Percentiles rank a stretch among this genome's conserved stretches.
phyloP scores from a whole-genome alignment of 2,888 invertebrate genomes.

The Eupithecia insigniata region DNA sequence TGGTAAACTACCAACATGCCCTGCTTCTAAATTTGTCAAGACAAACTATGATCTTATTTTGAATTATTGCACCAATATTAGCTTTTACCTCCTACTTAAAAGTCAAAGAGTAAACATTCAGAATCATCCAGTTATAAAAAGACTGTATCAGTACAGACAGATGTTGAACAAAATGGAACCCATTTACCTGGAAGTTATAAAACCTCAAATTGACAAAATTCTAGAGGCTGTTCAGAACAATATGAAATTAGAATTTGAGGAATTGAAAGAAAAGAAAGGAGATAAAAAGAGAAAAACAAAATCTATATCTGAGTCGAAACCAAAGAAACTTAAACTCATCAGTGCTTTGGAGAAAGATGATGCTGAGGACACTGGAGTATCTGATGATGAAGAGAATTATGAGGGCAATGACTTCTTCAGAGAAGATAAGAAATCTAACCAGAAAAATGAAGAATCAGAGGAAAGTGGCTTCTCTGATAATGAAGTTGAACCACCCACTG shows the following conservation, averaged over 20 bases:
- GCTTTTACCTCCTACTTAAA: slow-evolving; percentile 93
- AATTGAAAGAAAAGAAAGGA: slow-evolving; percentile 50
- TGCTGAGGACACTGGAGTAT: slow-evolving; percentile 75
- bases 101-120: slow-evolving; percentile 88
- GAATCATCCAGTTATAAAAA: slow-evolving; percentile 95
- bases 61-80: slow-evolving; percentile 94
- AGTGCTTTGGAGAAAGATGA: slow-evolving; percentile 71
- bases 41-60: slow-evolving; percentile 87
- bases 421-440: slow-evolving; percentile 43
- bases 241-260: slow-evolving; percentile 62
- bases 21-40: slow-evolving; percentile 88
- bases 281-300: slow-evolving; percentile 68
- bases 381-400: slow-evolving; percentile 74
- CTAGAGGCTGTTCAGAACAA: slow-evolving; percentile 81
- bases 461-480: slow-evolving; percentile 78
- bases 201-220: slow-evolving; percentile 87
- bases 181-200: slow-evolving; percentile 87
- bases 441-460: slow-evolving; percentile 69
- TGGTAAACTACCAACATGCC: slow-evolving; percentile 85
- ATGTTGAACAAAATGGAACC: slow-evolving; percentile 89
- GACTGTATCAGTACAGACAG: slow-evolving; percentile 91
- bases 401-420: slow-evolving; percentile 71
- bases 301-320: slow-evolving; percentile 55
- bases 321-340: slow-evolving; percentile 75
- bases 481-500: slow-evolving; percentile 61